Evolutionary conservation across 1,140 invertebrate genomes (phyloP).

Genomic region (Diprion similis): DNA sequence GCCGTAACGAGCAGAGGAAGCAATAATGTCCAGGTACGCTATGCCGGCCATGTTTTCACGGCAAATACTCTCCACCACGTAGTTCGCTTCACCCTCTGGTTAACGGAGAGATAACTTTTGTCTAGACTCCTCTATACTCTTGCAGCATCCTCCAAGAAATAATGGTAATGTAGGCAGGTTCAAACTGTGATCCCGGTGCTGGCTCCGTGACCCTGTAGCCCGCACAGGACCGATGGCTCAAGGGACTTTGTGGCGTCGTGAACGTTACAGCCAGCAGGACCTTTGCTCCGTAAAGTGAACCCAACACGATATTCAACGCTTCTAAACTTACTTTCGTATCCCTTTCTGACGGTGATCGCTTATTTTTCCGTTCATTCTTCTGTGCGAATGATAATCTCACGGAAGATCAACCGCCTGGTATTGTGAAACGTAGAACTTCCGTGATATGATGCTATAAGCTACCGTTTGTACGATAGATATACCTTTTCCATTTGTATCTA

Average conservation of each 20-base stretch:
- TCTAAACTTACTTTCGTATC: background rate
- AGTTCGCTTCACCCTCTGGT: background rate
- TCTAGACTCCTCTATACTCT: background rate
- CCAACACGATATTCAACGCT: background rate
- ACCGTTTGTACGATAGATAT: too few relatives aligned
- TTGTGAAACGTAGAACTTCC: too few relatives aligned
- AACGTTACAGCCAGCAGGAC: background rate
- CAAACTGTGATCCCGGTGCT: background rate
- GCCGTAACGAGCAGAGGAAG: background rate
- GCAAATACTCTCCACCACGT: background rate
- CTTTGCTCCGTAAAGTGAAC: background rate
- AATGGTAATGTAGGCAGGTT: background rate
- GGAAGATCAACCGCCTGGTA: background rate
- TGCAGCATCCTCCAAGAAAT: background rate
- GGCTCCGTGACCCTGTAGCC: background rate
- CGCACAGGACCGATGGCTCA: background rate
- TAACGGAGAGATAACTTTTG: background rate
- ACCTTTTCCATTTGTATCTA: too few relatives aligned
- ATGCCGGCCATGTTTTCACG: background rate
- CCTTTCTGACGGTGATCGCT: background rate
- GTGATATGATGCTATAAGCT: too few relatives aligned
- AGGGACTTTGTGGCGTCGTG: background rate
- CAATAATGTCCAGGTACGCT: background rate
- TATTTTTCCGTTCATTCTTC: background rate
- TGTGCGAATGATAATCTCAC: background rate